Conservation (phyloP, 1,140 invertebrate species). For the Cherax quadricarinatus region DNA sequence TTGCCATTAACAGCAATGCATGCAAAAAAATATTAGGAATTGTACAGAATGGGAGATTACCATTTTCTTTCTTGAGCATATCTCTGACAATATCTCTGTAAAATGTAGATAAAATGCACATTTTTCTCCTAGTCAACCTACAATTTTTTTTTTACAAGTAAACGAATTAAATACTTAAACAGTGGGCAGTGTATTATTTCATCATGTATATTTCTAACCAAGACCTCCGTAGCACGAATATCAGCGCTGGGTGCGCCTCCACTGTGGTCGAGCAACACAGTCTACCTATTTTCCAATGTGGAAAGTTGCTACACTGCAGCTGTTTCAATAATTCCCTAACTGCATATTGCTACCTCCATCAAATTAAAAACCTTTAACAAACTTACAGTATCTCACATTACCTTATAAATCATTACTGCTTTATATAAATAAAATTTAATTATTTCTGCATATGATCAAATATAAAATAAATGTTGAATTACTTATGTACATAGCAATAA, state of each 20-base stretch:
- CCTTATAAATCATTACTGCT: not conserved
- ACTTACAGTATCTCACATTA: not conserved
- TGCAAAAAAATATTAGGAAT: too few species aligned
- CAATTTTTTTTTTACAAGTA: too few species aligned
- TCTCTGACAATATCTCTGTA: too few species aligned
- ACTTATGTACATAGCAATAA: not conserved
- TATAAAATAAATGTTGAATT: not conserved
- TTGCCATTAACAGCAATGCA: not conserved
- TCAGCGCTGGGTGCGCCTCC: not conserved
- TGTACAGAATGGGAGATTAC: too few species aligned
- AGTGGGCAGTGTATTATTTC: too few species aligned
- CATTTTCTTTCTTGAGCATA: too few species aligned
- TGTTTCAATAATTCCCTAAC: not conserved
- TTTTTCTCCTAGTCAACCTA: too few species aligned
- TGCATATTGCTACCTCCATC: not conserved
- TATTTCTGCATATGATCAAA: not conserved
- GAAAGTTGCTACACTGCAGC: constrained; percentile 4
- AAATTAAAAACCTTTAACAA: not conserved
- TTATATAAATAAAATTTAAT: not conserved
- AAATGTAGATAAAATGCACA: too few species aligned
- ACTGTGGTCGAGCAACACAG: not conserved
- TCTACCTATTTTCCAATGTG: constrained; percentile 25
- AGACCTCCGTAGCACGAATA: not conserved
- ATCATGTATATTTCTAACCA: too few species aligned
- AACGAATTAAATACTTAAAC: too few species aligned